Base-by-base conservation (phyloP, 1,140 invertebrate genomes). In the Drosophila leontia region DNA sequence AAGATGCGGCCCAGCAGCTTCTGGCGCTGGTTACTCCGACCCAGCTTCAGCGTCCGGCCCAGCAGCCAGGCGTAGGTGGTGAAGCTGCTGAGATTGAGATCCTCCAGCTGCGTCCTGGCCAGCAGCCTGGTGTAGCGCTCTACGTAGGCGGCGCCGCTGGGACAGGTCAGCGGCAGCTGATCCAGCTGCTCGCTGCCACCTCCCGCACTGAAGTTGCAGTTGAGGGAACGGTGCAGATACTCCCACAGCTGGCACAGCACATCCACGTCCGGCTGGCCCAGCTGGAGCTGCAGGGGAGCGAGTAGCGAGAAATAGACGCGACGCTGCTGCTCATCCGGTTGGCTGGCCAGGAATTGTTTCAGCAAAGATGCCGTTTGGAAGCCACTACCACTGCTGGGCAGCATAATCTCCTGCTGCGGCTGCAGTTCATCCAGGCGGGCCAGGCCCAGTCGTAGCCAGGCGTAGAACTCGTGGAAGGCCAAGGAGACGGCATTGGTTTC, bases 1-100 rank as follows among this genome's bases (percentile, higher is more conserved):
- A 91, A 92, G 53, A 93, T 92, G n/a, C 92, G 91, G 7, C 92
- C 92, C 19, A 92, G 41, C 8, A 92, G 56, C 53, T 92, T 92
- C 48, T 92, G 84, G 0, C 61, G 63, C 45, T 92, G 91, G 62
- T 78, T 82, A n/a, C 65, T 51, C 5, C 50, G 51, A 1, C 69
- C 78, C 50, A 53, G 69, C 35, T 76, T 70, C 32, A 90, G 26
- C 0, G 80, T 90, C n/a, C 87, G 79, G 7, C 91, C 91, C 51
- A 92, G 47, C 50, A 92, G 29, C 68, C 91, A 68, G 2, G 67
- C 74, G 37, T 82, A 92, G 11, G 90, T 56, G 32, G 87, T 91
- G 55, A 91, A 92, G 56, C 91, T 92, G 56, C 78, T 91, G 6
- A 91, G 58, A 71, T 92, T 92, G 8, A 91, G 37, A 67, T 92